These are phyloP conservation scores for Tylochromis polylepis DNA, from an alignment of 2,113 vertebrate species.

Conservation along the genomic window DNA sequence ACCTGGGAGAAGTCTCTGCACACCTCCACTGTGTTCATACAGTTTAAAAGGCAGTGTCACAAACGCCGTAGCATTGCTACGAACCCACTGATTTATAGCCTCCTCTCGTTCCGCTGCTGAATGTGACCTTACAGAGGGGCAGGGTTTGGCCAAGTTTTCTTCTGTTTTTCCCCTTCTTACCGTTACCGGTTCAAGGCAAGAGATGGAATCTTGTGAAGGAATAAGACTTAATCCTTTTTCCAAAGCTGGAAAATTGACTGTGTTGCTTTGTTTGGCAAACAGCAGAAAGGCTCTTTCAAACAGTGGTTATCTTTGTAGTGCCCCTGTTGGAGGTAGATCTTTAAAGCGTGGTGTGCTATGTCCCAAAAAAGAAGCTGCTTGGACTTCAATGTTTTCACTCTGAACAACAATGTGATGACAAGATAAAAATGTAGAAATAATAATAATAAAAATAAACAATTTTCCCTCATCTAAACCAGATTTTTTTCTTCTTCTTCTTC, in stretches of 20 bases:
- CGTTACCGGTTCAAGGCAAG: background rate
- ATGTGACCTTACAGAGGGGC: background rate
- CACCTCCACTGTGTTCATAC: background rate
- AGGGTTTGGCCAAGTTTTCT: background rate
- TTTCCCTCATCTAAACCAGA: background rate
- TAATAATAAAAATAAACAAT: background rate
- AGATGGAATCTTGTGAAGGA: background rate
- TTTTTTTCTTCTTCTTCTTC: background rate
- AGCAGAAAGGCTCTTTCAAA: background rate
- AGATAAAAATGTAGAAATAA: background rate
- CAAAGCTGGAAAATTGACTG: background rate
- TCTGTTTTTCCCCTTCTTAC: background rate
- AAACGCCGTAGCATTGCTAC: background rate
- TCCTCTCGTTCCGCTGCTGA: background rate
- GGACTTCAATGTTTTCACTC: background rate
- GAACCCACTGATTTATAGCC: background rate
- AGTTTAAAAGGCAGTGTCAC: background rate
- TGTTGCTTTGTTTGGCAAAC: conserved; percentile 3
- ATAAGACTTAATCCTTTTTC: background rate
- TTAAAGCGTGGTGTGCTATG: background rate
- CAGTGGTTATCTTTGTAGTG: background rate
- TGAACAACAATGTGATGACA: background rate
- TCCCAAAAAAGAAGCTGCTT: background rate
- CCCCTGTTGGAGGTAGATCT: background rate
- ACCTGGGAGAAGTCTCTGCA: background rate